Percentiles rank a stretch among this genome's conserved stretches.
These are phyloP conservation scores for Perizoma flavofasciatum DNA, from an alignment of 2,888 invertebrate species.

Conservation along the genomic window DNA sequence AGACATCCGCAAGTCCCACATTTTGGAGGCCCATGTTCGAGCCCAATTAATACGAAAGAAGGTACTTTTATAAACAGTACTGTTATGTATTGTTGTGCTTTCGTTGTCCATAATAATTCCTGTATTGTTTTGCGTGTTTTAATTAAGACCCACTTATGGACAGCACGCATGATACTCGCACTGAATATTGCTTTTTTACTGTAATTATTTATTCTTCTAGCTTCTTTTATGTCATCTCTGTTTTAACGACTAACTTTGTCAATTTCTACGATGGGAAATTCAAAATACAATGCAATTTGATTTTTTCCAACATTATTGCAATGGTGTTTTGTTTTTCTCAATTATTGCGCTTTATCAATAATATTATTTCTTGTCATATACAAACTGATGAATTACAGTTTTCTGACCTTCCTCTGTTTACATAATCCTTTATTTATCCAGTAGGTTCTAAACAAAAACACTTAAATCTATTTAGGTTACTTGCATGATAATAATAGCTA, in stretches of 20 bases:
- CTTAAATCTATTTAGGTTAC: conserved; percentile 5
- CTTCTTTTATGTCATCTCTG: conserved; percentile 3
- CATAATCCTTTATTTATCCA: conserved; percentile 12
- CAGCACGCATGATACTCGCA: conserved; percentile 43
- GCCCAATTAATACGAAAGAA: conserved; percentile 97
- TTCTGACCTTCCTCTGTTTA: conserved; percentile 19
- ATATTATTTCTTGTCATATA: not conserved
- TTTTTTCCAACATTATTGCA: not conserved
- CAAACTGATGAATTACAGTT: conserved; percentile 4
- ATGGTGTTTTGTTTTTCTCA: conserved; percentile 3
- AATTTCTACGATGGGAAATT: not conserved
- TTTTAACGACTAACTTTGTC: not conserved
- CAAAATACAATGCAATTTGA: not conserved
- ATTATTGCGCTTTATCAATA: not conserved
- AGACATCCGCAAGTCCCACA: conserved; percentile 98
- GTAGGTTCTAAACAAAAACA: conserved; percentile 5
- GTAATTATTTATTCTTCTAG: not conserved
- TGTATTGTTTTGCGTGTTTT: conserved; percentile 40
- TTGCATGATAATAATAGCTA: conserved; percentile 16
- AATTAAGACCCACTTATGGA: conserved; percentile 74
- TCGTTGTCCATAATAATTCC: conserved; percentile 37
- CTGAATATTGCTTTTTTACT: conserved; percentile 8
- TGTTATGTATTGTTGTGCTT: conserved; percentile 36
- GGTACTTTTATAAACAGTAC: conserved; percentile 85
- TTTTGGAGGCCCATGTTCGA: conserved; percentile 97